phyloP scores from a whole-genome alignment of 2,888 invertebrate genomes.

The Andrena fulva region DNA sequence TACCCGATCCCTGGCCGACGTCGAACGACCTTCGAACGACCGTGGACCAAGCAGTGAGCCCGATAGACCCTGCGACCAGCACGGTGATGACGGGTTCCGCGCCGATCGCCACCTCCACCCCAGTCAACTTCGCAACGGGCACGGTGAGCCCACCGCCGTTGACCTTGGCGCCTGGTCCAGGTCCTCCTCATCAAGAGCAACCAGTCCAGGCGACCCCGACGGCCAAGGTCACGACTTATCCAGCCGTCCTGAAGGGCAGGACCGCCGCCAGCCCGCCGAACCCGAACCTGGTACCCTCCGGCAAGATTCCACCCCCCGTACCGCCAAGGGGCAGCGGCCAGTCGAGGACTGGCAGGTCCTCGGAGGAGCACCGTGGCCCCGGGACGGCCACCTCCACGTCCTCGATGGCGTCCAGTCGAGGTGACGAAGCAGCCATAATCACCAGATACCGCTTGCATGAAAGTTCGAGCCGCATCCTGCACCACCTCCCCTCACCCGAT shows the following conservation, averaged over 20 bases:
- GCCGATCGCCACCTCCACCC: constrained; percentile 81
- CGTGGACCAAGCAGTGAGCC: constrained; percentile 71
- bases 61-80: constrained; percentile 74
- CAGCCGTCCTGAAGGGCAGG: constrained; percentile 90
- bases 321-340: constrained; percentile 88
- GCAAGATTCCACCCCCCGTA: constrained; percentile 94
- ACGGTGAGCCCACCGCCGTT: constrained; percentile 75
- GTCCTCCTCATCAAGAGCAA: constrained; percentile 71
- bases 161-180: constrained; percentile 55
- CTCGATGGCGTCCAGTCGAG: constrained; percentile 79
- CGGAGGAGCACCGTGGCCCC: constrained; percentile 74
- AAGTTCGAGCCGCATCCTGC: constrained; percentile 68
- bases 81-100: constrained; percentile 84
- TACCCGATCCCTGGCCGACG: constrained; percentile 6
- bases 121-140: constrained; percentile 76
- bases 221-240: constrained; percentile 86
- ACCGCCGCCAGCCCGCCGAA: constrained; percentile 85
- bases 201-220: constrained; percentile 37
- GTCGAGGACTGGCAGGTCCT: constrained; percentile 65
- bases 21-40: constrained; percentile 31
- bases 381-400: constrained; percentile 69
- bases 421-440: constrained; percentile 79
- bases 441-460: constrained; percentile 77
- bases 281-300: constrained; percentile 86
- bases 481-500: constrained; percentile 59